These are phyloP conservation scores for Neomorphus geoffroyi DNA, from an alignment of 2,797 vertebrate genomes.

Conservation along the genomic window DNA sequence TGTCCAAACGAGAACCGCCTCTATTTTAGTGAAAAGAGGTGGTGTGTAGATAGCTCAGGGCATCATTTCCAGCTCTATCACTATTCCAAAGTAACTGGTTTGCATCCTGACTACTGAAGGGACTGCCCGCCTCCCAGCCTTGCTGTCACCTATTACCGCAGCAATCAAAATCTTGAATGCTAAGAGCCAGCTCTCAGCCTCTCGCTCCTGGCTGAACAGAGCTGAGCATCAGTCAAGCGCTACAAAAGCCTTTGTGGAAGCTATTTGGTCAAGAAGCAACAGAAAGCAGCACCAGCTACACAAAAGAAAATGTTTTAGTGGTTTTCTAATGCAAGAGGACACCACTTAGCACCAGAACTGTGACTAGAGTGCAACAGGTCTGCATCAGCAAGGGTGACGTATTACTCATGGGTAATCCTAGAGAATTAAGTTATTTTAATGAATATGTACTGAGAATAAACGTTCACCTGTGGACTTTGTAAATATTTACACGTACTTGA, in stretches of 20 bases:
- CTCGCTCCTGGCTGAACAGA: not conserved
- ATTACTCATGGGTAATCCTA: not conserved
- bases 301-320: not conserved
- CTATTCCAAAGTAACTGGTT: not conserved
- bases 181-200: not conserved
- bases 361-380: not conserved
- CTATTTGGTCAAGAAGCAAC: not conserved
- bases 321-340: not conserved
- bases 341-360: not conserved
- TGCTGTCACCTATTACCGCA: not conserved
- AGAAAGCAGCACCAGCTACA: not conserved
- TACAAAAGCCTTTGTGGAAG: not conserved
- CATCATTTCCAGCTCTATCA: not conserved
- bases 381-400: not conserved
- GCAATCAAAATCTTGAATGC: not conserved
- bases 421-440: slow-evolving; percentile 21
- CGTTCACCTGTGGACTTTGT: not conserved
- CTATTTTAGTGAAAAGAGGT: not conserved
- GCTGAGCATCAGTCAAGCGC: not conserved
- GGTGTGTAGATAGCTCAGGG: not conserved
- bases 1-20: fast-evolving
- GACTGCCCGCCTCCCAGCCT: not conserved
- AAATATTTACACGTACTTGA: not conserved
- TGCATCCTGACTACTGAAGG: not conserved
- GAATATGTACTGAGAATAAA: not conserved